Evolutionary conservation across 37 sponge, comb jelly and placozoan genomes (phyloP).

Genomic region (Amphimedon queenslandica): DNA sequence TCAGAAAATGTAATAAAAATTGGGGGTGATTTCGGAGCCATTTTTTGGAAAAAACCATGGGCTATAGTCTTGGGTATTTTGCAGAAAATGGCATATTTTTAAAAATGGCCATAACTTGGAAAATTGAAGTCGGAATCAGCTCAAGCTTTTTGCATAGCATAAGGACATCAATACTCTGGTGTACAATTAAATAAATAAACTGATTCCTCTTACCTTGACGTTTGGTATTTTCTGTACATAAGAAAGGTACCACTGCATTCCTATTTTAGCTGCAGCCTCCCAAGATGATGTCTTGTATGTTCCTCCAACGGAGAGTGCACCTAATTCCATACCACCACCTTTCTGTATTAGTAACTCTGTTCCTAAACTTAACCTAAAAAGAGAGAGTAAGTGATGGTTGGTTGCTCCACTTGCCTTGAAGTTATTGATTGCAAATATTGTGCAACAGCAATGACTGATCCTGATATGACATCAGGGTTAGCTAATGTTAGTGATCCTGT

Average conservation of each 20-base stretch:
- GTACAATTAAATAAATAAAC: no score
- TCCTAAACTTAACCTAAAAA: constrained; percentile 32
- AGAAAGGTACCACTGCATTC: constrained; percentile 54
- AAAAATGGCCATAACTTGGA: no score
- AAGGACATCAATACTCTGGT: no score
- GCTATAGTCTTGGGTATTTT: no score
- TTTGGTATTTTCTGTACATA: constrained; percentile 45
- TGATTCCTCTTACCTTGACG: no score
- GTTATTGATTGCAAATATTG: constrained; percentile 86
- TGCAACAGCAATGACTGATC: constrained; percentile 52
- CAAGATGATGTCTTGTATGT: constrained; percentile 35
- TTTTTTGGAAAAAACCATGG: no score
- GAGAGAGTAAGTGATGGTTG: no score
- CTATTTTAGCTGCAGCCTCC: constrained; percentile 61
- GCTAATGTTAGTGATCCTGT: constrained; percentile 65
- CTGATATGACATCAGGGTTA: constrained; percentile 68
- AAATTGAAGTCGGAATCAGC: no score
- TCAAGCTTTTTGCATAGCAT: no score
- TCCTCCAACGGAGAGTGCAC: constrained; percentile 66
- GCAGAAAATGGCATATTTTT: no score
- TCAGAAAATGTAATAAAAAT: no score
- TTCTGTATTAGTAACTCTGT: constrained; percentile 77
- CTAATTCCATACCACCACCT: constrained; percentile 59
- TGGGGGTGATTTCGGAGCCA: no score
- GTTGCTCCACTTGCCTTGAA: constrained; percentile 30